Base-by-base conservation (phyloP, 2,888 invertebrate species). In the Microctonus hyperodae region DNA sequence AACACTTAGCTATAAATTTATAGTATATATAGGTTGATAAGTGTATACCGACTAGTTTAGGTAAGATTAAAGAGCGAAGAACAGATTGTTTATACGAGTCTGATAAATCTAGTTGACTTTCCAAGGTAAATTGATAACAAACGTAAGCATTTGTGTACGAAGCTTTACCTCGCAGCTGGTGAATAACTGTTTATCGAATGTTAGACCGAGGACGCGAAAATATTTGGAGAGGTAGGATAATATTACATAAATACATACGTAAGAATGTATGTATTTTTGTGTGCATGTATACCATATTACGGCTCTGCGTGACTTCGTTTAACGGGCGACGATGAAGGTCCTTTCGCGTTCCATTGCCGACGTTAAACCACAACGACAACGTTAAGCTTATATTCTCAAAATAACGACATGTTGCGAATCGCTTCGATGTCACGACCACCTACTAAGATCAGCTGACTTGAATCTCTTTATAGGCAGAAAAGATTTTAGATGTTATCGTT, bases 51-150 rank as follows among this genome's bases (percentile, higher is more conserved):
- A n/a, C 16, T n/a, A 44, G 2, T 44, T n/a, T 44, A n/a, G 9
- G 16, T 44, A 9, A 44, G 44, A 44, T 44, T 44, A 44, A 44
- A 44, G 44, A n/a, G 44, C 44, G 16, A 44, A 44, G 44, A 44
- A 44, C 16, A 44, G 44, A 44, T 31, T 58, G 58, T 58, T 58
- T 58, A 58, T 58, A 25, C 58, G 37, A 37, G 58, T n/a, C 16
- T 23, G 33, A 16, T 25, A 37, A 58, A 40, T 58, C 40, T 40
- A 40, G 58, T 58, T 58, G 58, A 58, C 58, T 40, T 58, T 40
- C 58, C 58, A 58, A 23, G 58, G 58, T 25, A 58, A 58, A 58
- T 58, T 58, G 58, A 58, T 58, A 40, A 58, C 37, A 35, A 13
- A 20, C 33, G 7, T 20, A 9, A n/a, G 40, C 37, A 40, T 40